Evolutionary conservation across 2,888 invertebrate genomes (phyloP).

Genomic region (Rhaphigaster nebulosa): DNA sequence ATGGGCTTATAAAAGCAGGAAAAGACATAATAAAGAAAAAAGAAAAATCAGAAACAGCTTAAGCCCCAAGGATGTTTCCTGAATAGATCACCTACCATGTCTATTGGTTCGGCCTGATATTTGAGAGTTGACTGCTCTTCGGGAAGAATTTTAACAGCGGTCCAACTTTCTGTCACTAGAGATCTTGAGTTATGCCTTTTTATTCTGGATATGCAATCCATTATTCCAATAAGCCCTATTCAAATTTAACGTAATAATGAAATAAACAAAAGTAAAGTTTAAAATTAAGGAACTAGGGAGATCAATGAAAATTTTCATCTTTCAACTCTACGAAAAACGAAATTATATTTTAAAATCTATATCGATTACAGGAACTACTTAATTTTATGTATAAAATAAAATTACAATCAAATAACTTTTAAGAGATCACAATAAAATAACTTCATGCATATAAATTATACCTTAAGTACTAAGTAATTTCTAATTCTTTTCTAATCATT

Average conservation of each 20-base stretch:
- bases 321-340: not conserved
- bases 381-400: slow-evolving; percentile 2
- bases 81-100: no score
- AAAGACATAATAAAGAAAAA: no score
- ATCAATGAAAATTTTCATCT: not conserved
- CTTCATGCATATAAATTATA: slow-evolving; percentile 23
- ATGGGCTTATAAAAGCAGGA: no score
- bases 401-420: not conserved
- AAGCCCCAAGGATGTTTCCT: no score
- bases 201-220: no score
- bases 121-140: no score
- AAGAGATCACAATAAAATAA: slow-evolving; percentile 6
- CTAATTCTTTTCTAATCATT: not conserved
- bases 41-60: no score
- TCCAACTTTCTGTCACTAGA: no score
- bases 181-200: no score
- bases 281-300: not conserved
- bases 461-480: not conserved
- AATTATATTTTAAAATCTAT: not conserved
- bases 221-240: no score
- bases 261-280: not conserved
- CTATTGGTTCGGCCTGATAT: no score
- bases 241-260: not conserved
- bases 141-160: no score
- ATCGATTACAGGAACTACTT: not conserved